Percentiles rank a stretch among this genome's conserved stretches.
Conservation (phyloP, 2,113 vertebrate genomes). For the Pachycephala philippinensis region DNA sequence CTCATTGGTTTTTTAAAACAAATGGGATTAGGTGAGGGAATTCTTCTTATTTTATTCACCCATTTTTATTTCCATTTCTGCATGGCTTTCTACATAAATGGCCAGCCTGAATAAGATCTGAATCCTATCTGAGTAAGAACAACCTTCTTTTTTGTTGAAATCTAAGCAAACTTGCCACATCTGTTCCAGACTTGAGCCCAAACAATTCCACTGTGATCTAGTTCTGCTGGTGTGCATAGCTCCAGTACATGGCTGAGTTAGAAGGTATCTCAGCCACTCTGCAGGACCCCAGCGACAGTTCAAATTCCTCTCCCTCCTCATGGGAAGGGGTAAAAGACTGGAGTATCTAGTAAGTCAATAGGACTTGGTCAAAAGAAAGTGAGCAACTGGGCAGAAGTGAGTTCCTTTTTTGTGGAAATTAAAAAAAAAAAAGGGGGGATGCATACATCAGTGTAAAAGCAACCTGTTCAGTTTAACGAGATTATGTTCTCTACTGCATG, state of each 20-base stretch:
- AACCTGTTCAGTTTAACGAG: constrained; percentile 60
- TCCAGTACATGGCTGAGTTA: neutral
- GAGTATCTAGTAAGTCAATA: neutral
- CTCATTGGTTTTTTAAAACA: neutral
- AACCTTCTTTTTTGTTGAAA: neutral
- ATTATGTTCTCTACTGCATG: constrained; percentile 39
- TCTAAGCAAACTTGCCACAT: neutral
- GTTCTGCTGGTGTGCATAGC: neutral
- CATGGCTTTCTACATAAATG: neutral
- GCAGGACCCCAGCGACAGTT: neutral
- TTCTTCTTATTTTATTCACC: neutral
- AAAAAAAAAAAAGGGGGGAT: neutral
- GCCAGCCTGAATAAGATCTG: neutral
- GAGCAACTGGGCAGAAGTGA: neutral
- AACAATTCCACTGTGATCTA: neutral
- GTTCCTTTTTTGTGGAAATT: neutral
- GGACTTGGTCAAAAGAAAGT: neutral
- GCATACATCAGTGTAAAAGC: constrained; percentile 10
- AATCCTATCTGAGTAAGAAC: neutral
- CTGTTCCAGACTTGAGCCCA: neutral
- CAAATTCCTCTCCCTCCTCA: neutral
- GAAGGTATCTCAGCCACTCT: neutral
- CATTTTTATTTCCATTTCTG: neutral
- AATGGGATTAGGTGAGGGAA: rapidly evolving
- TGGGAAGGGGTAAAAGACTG: neutral